phyloP scores from a whole-genome alignment of 2,797 vertebrate genomes.

The Anguilla marmorata region DNA sequence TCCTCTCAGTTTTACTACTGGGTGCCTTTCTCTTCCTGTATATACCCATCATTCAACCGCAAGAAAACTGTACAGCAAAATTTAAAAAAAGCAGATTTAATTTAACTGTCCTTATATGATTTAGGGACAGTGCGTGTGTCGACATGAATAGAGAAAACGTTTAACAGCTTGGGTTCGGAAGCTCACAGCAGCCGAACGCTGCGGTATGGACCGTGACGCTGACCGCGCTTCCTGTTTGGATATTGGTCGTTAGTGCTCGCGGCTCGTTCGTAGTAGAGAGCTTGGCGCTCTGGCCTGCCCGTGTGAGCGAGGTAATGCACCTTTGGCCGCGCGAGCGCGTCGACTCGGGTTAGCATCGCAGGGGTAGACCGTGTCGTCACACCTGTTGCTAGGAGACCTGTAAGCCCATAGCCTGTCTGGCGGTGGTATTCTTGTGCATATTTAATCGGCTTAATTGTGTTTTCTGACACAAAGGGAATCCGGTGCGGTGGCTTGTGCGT shows the following conservation, averaged over 20 bases:
- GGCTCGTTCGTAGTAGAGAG: slow-evolving; percentile 51
- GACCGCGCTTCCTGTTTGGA: slow-evolving; percentile 61
- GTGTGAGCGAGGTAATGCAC: slow-evolving; percentile 33
- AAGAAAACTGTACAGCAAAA: background rate
- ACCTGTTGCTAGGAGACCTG: slow-evolving; percentile 84
- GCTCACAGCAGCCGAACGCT: slow-evolving; percentile 58
- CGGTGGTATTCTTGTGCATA: slow-evolving; percentile 74
- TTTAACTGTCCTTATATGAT: background rate
- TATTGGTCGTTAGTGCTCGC: slow-evolving; percentile 53
- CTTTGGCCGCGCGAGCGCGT: slow-evolving; percentile 22
- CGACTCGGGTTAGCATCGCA: slow-evolving; percentile 22
- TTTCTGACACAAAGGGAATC: slow-evolving; percentile 70
- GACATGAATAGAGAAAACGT: background rate
- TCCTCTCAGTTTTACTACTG: background rate
- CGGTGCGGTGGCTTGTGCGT: slow-evolving; percentile 59
- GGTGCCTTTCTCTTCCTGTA: background rate
- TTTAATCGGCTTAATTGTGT: slow-evolving; percentile 81
- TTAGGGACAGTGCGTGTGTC: background rate
- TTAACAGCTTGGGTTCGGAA: background rate
- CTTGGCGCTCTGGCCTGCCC: slow-evolving; percentile 38
- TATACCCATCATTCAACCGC: background rate
- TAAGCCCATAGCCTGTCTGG: slow-evolving; percentile 80
- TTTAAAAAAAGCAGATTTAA: background rate
- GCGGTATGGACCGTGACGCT: slow-evolving; percentile 54
- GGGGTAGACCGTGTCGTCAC: slow-evolving; percentile 70